These are phyloP conservation scores for Morone saxatilis DNA, from an alignment of 2,113 vertebrate genomes.

Conservation along the genomic window DNA sequence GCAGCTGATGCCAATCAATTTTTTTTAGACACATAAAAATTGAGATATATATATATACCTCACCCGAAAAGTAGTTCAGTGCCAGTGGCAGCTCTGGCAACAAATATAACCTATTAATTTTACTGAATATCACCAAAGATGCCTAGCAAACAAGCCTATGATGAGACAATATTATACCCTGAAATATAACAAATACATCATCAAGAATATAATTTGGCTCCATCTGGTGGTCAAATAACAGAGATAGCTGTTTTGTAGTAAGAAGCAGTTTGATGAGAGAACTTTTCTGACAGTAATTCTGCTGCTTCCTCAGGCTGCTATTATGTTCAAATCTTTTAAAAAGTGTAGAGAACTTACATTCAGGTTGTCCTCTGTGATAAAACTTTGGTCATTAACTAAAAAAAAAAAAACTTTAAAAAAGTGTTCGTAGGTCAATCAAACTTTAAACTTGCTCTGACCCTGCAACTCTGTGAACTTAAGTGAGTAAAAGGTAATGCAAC, in stretches of 20 bases:
- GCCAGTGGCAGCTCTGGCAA: background rate
- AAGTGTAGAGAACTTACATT: background rate
- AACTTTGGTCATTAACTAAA: no score
- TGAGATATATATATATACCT: no score
- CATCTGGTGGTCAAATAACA: constrained; percentile 37
- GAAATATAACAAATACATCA: no score
- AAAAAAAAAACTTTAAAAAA: background rate
- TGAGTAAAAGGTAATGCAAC: background rate
- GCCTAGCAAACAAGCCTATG: background rate
- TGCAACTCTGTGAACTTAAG: background rate
- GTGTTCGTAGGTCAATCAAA: background rate
- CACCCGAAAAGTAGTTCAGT: no score
- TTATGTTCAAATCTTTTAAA: no score
- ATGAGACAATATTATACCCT: background rate
- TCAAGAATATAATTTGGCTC: background rate
- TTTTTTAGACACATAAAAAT: background rate
- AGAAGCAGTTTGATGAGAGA: background rate
- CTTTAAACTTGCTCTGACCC: background rate
- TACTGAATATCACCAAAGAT: background rate
- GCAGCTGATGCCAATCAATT: background rate
- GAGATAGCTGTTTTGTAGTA: background rate
- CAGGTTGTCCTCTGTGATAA: background rate
- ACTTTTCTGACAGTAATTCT: background rate
- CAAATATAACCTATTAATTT: background rate
- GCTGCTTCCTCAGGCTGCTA: no score